These are phyloP conservation scores for Acipenser ruthenus DNA, from an alignment of 2,797 vertebrate genomes.

Conservation along the genomic window DNA sequence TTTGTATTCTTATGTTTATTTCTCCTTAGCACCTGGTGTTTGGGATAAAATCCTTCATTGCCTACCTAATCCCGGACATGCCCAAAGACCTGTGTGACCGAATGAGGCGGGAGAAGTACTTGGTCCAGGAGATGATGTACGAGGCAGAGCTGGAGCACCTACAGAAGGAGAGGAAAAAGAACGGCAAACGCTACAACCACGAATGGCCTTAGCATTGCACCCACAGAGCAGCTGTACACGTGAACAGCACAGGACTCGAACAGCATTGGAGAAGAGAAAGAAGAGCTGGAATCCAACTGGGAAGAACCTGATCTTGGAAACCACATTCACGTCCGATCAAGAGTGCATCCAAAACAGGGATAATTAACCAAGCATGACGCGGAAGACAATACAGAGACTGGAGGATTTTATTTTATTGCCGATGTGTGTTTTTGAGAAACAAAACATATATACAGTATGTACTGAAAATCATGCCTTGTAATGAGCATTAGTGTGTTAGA, in stretches of 20 bases:
- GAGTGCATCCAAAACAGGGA: too few relatives aligned
- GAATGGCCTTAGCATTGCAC: conserved; percentile 87
- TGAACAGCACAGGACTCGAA: background rate
- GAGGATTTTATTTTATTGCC: too few relatives aligned
- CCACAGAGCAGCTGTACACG: conserved; percentile 4
- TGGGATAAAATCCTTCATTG: conserved; percentile 97
- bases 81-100: conserved; percentile 92
- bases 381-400: too few relatives aligned
- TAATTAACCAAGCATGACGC: too few relatives aligned
- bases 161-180: conserved; percentile 89
- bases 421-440: background rate
- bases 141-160: conserved; percentile 93
- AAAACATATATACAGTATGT: background rate
- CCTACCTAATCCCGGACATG: conserved; percentile 96
- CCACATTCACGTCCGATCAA: too few relatives aligned
- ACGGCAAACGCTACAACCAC: conserved; percentile 88
- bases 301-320: too few relatives aligned
- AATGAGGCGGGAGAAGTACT: conserved; percentile 94
- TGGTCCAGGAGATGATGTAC: conserved; percentile 99
- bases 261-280: background rate
- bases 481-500: background rate
- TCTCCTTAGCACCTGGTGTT: conserved; percentile 86
- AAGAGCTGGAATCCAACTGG: too few relatives aligned
- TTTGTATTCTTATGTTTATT: conserved; percentile 22
- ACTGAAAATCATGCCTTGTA: background rate